Base-by-base conservation (phyloP, 2,113 vertebrate species). In the Desmodus rotundus region DNA sequence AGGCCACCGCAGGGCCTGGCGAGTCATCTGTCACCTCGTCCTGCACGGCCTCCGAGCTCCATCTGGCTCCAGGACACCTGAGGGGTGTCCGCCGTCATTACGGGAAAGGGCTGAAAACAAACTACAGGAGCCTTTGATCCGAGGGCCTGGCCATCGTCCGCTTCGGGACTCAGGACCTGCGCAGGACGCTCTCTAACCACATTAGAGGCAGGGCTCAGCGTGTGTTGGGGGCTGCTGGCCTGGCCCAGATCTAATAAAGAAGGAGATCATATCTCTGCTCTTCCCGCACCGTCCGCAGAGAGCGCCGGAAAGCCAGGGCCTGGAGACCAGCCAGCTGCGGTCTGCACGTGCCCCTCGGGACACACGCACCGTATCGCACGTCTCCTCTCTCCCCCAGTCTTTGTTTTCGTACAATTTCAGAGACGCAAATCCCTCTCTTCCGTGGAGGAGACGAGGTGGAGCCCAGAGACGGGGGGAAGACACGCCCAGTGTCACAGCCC, bases 81-180 rank as follows among this genome's bases (percentile, higher is more conserved):
- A 65, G 31, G 67, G 68, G n/a, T 70, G 82, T 96, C 94, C 95
- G 88, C 19, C 41, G 28, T 84, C 74, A 87, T 97, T 95, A 95
- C 58, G 70, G 36, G 24, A 36, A 74, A 91, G 76, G 43, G 88
- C n/a, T 50, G 41, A 56, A 91, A 73, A 96, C 36, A 47, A 94
- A 78, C 58, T 26, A 36, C 93, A 94, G 91, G 19, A 54, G n/a
- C 41, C 89, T 94, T 96, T 96, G 96, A 91, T 96, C 61, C 45
- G 19, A 19, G 41, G 31, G 61, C 33, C 83, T 93, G 86, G 86
- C 70, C 61, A 91, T 76, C 74, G 84, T 87, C 61, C 73, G 83
- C n/a, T n/a, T n/a, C n/a, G n/a, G n/a, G n/a, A n/a, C n/a, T n/a
- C n/a, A n/a, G n/a, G n/a, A n/a, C n/a, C n/a, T n/a, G n/a, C n/a